Evolutionary conservation across 2,888 invertebrate genomes (phyloP).

Genomic region (Mamestra brassicae): DNA sequence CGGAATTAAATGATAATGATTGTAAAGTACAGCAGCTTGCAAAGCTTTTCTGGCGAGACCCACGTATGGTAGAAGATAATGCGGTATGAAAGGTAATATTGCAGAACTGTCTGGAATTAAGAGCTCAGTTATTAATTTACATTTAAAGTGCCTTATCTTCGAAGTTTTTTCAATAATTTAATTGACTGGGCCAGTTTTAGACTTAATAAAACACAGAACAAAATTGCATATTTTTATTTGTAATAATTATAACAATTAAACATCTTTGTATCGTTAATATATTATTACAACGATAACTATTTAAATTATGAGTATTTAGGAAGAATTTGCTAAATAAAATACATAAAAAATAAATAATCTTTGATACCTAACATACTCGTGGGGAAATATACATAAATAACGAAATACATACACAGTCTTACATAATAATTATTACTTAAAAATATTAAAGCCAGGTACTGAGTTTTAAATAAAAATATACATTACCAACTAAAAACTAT

Average conservation of each 20-base stretch:
- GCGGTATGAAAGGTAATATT: no score
- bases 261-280: constrained; percentile 55
- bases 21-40: not conserved
- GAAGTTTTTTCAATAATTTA: not conserved
- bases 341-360: constrained; percentile 39
- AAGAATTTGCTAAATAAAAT: constrained; percentile 52
- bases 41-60: no score
- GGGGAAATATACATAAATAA: constrained; percentile 55
- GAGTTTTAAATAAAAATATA: constrained; percentile 68
- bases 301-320: constrained; percentile 61
- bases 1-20: not conserved
- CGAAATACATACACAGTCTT: constrained; percentile 65
- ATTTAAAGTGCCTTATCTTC: not conserved
- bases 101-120: no score
- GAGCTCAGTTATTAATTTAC: no score
- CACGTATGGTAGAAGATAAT: no score
- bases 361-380: constrained; percentile 59
- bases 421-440: constrained; percentile 77
- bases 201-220: constrained; percentile 42
- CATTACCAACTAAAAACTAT: constrained; percentile 69
- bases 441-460: constrained; percentile 87
- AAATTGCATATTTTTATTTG: constrained; percentile 63
- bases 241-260: constrained; percentile 59
- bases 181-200: not conserved
- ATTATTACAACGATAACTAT: constrained; percentile 52